Evolutionary conservation across 1,140 invertebrate genomes (phyloP), one percentile per base, ranked within the genome.

Genomic region (Drosophila sucinea): DNA sequence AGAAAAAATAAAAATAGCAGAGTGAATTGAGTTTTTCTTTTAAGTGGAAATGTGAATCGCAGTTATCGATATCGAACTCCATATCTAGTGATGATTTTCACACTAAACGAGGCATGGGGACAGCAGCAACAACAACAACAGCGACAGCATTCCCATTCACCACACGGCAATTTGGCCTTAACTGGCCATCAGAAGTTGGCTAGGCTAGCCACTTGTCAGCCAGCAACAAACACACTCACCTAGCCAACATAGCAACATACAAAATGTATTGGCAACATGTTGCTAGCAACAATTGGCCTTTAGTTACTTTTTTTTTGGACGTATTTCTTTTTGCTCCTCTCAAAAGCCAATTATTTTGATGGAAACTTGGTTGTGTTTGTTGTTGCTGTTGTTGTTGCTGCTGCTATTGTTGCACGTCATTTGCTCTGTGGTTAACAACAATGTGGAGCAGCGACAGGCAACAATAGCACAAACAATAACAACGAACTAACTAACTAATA

Each of bases 391-490:
- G 60, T 32, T 66, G 60, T 10, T 63, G 73, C 40, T 77, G 78
- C 51, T 78, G 70, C 51, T 56, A 68, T 51, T 77, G 79, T 76
- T 76, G 77, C 81, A 77, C 73, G 81, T 85, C 81, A 85, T 86
- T 85, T 85, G 80, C 70, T 72, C 61, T 85, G 81, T 87, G 84
- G 81, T 70, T 74, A 73, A 75, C 76, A 79, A 69, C 82, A 86
- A 86, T 85, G 74, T 85, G 82, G 82, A 86, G 78, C 81, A 86
- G 75, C 62, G 79, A 66, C 64, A 79, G 70, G 64, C 68, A 80
- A 69, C 57, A 58, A 61, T 60, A n/a, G 35, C 35, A 38, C 8
- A 38, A 38, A 27, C 41, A 54, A 67, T 61, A 67, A 35, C 62
- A 71, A 55, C 72, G 41, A 8, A 2, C 74, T 11, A 70, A 71